Base-by-base conservation (phyloP, 2,888 invertebrate genomes). In the Drosophila koepferae region DNA sequence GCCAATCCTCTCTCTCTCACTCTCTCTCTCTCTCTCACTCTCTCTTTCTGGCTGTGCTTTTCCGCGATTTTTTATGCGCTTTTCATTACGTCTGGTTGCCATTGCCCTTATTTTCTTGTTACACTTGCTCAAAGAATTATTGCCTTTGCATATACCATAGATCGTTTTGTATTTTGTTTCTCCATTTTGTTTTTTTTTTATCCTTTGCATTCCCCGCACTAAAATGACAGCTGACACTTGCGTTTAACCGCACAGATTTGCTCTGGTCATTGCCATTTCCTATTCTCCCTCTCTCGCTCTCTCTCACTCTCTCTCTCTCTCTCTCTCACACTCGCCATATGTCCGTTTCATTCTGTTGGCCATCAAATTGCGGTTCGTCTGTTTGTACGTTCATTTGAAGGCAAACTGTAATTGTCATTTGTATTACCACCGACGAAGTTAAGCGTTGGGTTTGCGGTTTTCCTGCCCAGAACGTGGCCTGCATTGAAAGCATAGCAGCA, bases 191-290 rank as follows among this genome's bases (percentile, higher is more conserved):
- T 43, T 43, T 1, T 43, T 54, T 23, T 16, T 9, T 14, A 7
- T 2, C 46, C 49, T 54, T 70, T 67, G 51, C 71, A 70, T 65
- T 64, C 59, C 43, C 63, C 77, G 75, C 82, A 74, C 82, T 77
- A 78, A 89, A 89, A 87, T 87, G 88, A 87, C 88, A 89, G 87
- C 87, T 89, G 88, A 88, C 88, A 88, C 88, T 88, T 88, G 88
- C 75, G 87, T 84, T 85, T 82, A 87, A 88, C 88, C 88, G 84
- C 86, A 86, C 80, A 87, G 88, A 89, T 87, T 88, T 88, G 87
- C 86, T 80, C 72, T 81, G 72, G 67, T 51, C 61, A 66, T 64
- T 54, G 40, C 66, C 58, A 66, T 60, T 63, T 41, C 44, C 56
- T 40, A 44, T 40, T 23, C 44, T 23, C 28, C 20, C 20, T 18